Evolutionary conservation across 2,113 vertebrate species (phyloP).

Genomic region (Ammospiza caudacuta): DNA sequence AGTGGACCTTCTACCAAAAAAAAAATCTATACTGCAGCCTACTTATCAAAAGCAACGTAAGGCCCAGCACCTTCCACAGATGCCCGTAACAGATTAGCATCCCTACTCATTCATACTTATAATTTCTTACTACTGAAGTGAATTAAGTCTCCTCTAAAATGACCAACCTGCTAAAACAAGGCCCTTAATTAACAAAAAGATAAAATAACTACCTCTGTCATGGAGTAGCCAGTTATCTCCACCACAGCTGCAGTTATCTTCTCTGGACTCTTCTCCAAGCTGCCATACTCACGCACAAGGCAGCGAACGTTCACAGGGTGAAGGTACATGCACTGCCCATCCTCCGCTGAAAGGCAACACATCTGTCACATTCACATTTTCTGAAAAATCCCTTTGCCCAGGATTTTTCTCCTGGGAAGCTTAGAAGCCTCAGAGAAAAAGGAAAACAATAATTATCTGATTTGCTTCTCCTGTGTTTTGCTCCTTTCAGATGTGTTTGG

Average conservation of each 20-base stretch:
- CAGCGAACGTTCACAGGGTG: conserved; percentile 96
- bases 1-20: neutral
- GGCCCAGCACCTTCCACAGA: neutral
- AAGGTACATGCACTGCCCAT: conserved; percentile 98
- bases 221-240: conserved; percentile 92
- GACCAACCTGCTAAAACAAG: neutral
- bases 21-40: neutral
- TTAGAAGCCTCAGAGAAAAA: too few species aligned
- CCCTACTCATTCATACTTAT: neutral
- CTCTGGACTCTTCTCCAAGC: conserved; percentile 92
- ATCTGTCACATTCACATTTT: neutral
- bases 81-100: neutral
- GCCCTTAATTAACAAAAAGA: neutral
- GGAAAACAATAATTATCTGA: too few species aligned
- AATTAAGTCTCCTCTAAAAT: neutral
- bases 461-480: too few species aligned
- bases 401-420: too few species aligned
- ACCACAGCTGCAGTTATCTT: conserved; percentile 91
- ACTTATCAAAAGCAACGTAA: neutral
- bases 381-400: too few species aligned
- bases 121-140: neutral
- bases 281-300: conserved; percentile 91
- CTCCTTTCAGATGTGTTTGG: too few species aligned
- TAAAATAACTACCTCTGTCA: conserved; percentile 86
- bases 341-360: conserved; percentile 81